Conservation (phyloP, 2,888 invertebrate genomes). For the Rotaria sp. region DNA sequence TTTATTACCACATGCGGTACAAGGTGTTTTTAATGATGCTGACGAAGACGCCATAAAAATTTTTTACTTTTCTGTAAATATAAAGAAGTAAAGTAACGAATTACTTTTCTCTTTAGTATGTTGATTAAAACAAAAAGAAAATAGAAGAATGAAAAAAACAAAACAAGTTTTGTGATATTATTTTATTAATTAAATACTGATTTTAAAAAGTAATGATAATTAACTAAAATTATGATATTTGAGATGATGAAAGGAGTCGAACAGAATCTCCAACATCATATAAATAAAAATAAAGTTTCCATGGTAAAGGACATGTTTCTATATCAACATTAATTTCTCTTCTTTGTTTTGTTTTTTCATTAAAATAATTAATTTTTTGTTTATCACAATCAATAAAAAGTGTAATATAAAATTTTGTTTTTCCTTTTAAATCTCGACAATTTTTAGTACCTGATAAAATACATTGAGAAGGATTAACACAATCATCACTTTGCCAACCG, state of each 20-base stretch:
- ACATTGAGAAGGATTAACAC: neutral
- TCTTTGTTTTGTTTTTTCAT: neutral
- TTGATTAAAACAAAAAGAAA: too few relatives aligned
- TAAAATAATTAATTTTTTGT: neutral
- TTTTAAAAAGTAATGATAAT: too few relatives aligned
- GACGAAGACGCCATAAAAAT: neutral
- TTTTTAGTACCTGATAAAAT: neutral
- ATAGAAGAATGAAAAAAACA: neutral
- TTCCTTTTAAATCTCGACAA: neutral
- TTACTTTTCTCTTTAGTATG: neutral
- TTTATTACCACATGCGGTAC: neutral
- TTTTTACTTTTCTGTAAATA: neutral
- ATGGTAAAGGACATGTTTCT: neutral
- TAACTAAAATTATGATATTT: too few relatives aligned
- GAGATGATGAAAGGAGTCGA: neutral
- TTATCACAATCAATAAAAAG: neutral
- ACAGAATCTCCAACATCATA: neutral
- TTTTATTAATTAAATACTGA: too few relatives aligned
- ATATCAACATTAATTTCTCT: neutral
- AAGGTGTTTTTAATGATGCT: neutral
- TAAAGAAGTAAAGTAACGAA: neutral
- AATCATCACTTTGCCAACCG: neutral
- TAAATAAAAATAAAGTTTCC: neutral
- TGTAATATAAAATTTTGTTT: neutral
- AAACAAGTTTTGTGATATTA: neutral